Evolutionary conservation across 2,888 invertebrate species (phyloP).

Genomic region (Lepidochrysops patricia): DNA sequence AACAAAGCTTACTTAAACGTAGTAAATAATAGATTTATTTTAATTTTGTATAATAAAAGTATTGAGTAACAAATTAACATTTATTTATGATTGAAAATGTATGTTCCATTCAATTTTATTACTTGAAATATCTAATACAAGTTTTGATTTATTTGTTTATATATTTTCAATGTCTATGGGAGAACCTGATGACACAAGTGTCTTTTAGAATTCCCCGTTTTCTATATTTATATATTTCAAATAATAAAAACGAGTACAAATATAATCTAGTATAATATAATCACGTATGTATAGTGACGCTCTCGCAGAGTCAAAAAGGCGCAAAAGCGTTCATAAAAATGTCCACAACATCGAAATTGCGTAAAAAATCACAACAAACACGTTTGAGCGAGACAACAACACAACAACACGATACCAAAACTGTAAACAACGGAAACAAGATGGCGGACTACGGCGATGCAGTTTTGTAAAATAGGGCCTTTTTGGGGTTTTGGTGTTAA

Average conservation of each 20-base stretch:
- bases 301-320: slow-evolving; percentile 40
- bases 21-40: not conserved
- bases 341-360: slow-evolving; percentile 61
- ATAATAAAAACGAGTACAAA: not conserved
- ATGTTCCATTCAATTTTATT: not conserved
- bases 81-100: not conserved
- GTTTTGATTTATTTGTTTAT: too few species aligned
- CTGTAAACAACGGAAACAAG: slow-evolving; percentile 21
- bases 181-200: too few species aligned
- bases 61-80: not conserved
- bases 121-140: not conserved
- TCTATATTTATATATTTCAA: not conserved
- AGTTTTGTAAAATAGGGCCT: too few species aligned
- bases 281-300: slow-evolving; percentile 10
- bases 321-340: slow-evolving; percentile 69
- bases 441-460: not conserved
- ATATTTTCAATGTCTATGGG: too few species aligned
- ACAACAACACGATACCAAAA: slow-evolving; percentile 34
- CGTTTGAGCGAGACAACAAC: slow-evolving; percentile 40
- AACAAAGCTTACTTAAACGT: not conserved
- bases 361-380: slow-evolving; percentile 52
- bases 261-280: slow-evolving; percentile 4
- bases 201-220: too few species aligned
- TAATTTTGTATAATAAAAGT: not conserved
- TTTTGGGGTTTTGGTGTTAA: too few species aligned